Percentiles rank a stretch among this genome's conserved stretches.
Conservation (phyloP, 2,113 vertebrate species). For the Murina feae region DNA sequence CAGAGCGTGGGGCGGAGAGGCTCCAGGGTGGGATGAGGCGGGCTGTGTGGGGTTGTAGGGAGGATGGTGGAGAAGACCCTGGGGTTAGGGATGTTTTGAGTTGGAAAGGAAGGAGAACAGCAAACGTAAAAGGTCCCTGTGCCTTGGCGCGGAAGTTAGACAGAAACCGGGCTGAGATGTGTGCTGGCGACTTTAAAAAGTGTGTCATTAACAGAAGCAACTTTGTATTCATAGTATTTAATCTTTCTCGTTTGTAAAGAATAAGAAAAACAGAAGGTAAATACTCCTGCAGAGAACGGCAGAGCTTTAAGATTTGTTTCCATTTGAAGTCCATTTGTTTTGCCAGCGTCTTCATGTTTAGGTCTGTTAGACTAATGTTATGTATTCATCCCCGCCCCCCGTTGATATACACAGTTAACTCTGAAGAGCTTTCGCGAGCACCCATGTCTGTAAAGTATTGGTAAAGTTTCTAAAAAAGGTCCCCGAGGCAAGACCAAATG, state of each 20-base stretch:
- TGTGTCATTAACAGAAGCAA: slow-evolving; percentile 85
- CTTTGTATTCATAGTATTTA: background rate
- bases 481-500: background rate
- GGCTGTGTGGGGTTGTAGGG: background rate
- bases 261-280: slow-evolving; percentile 83
- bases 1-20: background rate
- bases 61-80: background rate
- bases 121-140: background rate
- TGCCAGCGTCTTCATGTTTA: slow-evolving; percentile 66
- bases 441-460: no score
- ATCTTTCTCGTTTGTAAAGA: slow-evolving; percentile 65
- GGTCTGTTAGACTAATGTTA: slow-evolving; percentile 87
- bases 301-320: slow-evolving; percentile 85
- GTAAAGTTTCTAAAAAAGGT: no score
- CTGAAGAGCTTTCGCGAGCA: no score
- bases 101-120: background rate
- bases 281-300: slow-evolving; percentile 85
- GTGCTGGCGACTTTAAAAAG: slow-evolving; percentile 81
- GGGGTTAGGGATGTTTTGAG: background rate
- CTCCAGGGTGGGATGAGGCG: background rate
- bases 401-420: no score
- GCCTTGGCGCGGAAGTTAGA: no score
- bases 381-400: slow-evolving; percentile 92
- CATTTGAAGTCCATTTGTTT: slow-evolving; percentile 82
- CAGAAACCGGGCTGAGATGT: slow-evolving; percentile 71